Evolutionary conservation across 2,888 invertebrate species (phyloP), one percentile per base, ranked within the genome.

Genomic region (Sarcophaga caerulescens): DNA sequence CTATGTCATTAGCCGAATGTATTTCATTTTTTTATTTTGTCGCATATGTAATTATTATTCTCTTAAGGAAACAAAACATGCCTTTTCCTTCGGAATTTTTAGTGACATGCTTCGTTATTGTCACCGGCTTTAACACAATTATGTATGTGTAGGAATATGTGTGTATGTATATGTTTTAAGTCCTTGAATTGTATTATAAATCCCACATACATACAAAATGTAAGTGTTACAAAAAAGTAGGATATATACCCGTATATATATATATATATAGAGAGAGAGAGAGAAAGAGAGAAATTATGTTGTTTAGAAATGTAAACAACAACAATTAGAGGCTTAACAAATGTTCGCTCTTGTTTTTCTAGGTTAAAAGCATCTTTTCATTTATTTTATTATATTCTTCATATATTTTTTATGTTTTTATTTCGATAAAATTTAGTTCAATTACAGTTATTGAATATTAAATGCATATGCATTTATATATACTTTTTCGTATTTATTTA

Each of bases 181-280:
- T 85, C 82, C 85, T 83, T 83, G 85, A 85, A 85, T 77, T 83
- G 63, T 59, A 45, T 73, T 79, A 79, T 59, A 79, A 85, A 76
- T 79, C 57, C 60, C 79, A 85, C 82, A 75, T 79, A n/a, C n/a
- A n/a, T n/a, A n/a, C 45, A 79, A 71, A 68, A 52, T 57, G 77
- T 60, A 66, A 74, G 57, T 21, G 47, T 17, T 52, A 68, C 47
- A 35, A 35, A 35, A 35, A 35, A 35, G 6, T 35, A 8, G 35
- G 8, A 35, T 35, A 25, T 4, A 23, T 23, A 23, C 3, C 3
- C 3, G 3, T 23, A 23, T 23, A 23, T 23, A 23, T 23, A 23
- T 23, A 23, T 23, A 23, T 23, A 25, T 3, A 85, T 79, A 88
- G 81, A 85, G 79, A 85, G 59, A 69, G 62, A 69, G 23, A 80